Base-by-base conservation (phyloP, 2,888 invertebrate species). In the Blera fallax region DNA sequence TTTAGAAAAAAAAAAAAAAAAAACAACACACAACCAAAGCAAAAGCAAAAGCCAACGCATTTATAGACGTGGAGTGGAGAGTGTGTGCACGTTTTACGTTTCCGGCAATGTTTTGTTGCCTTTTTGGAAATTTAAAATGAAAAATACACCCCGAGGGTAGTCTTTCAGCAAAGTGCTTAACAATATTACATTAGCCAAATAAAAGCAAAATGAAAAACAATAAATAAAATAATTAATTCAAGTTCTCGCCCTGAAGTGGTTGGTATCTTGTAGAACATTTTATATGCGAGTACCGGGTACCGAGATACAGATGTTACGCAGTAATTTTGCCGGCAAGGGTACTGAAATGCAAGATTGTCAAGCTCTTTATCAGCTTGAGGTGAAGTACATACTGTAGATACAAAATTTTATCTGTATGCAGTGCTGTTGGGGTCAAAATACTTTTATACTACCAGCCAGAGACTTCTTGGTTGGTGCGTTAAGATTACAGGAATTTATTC, bases 181-280 rank as follows among this genome's bases (percentile, higher is more conserved):
- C 80, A 80, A 85, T 65, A 65, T 82, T 82, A 77, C 82, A 77
- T 74, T 69, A 80, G 64, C 52, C 21, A 58, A 67, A 81, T 54
- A 78, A 78, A 32, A 70, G 32, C 58, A 58, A 79, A 83, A 60
- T 58, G 65, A 78, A 83, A 78, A 73, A 79, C 79, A 79, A 65
- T 73, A 78, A 78, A 82, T 70, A 74, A 84, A 84, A 85, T 85
- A 80, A 85, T 84, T 84, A 84, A 84, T 84, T 84, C 83, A 84
- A 52, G 21, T 48, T n/a, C 16, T 56, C 11, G 54, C 29, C 29
- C 27, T 18, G 8, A 7, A 32, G 8, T 11, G 16, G 50, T 32
- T 10, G n/a, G n/a, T 54, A 14, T 37, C 45, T 32, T 11, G 27
- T n/a, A 18, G 11, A 43, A 16, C 16, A 16, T 43, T 48, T 5